phyloP scores from a whole-genome alignment of 2,888 invertebrate species.

The Galeruca laticollis region DNA sequence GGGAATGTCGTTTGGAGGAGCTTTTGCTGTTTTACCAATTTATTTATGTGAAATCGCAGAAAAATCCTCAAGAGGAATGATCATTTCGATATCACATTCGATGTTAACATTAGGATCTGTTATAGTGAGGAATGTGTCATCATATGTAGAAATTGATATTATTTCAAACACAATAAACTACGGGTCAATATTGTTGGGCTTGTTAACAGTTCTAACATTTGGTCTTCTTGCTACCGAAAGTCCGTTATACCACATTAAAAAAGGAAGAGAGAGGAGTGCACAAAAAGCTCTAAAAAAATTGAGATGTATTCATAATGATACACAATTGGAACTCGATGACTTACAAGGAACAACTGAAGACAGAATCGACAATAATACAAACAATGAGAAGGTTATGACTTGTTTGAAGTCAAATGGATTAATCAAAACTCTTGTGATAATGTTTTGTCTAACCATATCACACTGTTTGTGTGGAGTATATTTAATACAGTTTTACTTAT shows the following conservation, averaged over 20 bases:
- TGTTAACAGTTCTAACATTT: not conserved
- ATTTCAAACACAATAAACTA: not conserved
- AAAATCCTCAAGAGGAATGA: not conserved
- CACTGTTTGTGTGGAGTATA: not conserved
- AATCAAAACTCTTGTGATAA: conserved; percentile 9
- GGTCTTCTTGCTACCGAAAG: not conserved
- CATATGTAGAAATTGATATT: not conserved
- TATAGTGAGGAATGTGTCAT: not conserved
- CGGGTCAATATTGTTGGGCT: not conserved
- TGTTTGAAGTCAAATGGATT: conserved; percentile 13
- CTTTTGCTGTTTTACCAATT: conserved; percentile 5
- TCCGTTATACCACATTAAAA: conserved; percentile 3
- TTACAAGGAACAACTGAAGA: not conserved
- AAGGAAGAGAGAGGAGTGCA: not conserved
- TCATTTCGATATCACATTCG: not conserved
- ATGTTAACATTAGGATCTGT: not conserved
- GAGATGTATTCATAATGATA: not conserved
- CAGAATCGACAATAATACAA: not conserved
- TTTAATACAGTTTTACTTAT: not conserved
- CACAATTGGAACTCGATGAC: not conserved
- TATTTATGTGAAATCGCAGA: conserved; percentile 17
- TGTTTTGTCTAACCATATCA: not conserved
- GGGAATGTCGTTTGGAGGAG: conserved; percentile 6
- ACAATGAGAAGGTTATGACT: conserved; percentile 12
- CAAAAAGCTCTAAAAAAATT: not conserved